Conservation (phyloP, 2,113 vertebrate genomes). For the Hippocampus barbouri region DNA sequence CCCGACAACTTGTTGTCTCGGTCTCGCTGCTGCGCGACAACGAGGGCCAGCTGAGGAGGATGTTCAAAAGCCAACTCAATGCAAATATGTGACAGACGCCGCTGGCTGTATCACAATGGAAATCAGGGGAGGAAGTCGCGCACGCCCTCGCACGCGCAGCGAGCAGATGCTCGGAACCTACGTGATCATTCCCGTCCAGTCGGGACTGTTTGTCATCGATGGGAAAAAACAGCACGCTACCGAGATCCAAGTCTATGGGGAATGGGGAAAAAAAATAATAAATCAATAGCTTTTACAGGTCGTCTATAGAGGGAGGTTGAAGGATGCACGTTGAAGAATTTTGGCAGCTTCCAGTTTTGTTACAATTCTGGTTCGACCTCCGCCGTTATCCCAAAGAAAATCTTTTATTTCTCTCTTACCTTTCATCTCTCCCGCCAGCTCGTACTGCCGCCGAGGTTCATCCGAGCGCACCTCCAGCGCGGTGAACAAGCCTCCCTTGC, state of each 20-base stretch:
- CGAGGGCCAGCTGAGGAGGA: conserved; percentile 78
- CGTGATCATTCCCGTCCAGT: conserved; percentile 78
- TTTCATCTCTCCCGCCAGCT: conserved; percentile 88
- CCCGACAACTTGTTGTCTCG: conserved; percentile 81
- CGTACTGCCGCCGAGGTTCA: conserved; percentile 81
- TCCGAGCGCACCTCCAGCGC: conserved; percentile 82
- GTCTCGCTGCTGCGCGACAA: conserved; percentile 85
- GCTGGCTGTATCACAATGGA: neutral
- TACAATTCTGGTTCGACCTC: neutral
- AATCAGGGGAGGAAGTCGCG: neutral
- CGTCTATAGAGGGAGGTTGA: too few species aligned
- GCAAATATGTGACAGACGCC: neutral
- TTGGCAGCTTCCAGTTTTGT: too few species aligned
- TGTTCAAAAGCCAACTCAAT: neutral
- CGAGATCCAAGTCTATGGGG: conserved; percentile 80
- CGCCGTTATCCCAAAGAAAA: too few species aligned
- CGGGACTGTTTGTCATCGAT: conserved; percentile 87
- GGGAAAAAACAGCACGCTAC: conserved; percentile 82
- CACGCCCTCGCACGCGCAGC: neutral
- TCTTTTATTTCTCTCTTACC: conserved; percentile 59
- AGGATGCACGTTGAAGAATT: too few species aligned
- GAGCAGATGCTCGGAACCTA: conserved; percentile 55
- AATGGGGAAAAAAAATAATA: neutral
- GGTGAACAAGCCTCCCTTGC: conserved; percentile 86
- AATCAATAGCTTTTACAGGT: too few species aligned